These are phyloP conservation scores for Lepidochitona cinerea DNA, from an alignment of 2,888 invertebrate species.

Conservation along the genomic window DNA sequence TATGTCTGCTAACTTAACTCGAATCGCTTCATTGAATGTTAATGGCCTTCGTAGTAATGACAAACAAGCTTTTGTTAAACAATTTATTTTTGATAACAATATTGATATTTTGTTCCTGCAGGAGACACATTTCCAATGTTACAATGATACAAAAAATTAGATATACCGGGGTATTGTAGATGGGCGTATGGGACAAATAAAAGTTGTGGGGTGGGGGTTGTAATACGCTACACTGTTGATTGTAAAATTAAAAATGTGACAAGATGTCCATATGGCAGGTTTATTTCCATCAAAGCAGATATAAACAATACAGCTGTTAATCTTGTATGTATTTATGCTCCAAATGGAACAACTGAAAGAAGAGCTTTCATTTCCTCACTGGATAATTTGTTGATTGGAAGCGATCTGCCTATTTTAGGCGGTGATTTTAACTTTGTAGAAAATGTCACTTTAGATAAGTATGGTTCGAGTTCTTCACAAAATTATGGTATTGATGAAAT, in stretches of 20 bases:
- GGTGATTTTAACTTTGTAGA: slow-evolving; percentile 28
- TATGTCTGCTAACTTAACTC: no score
- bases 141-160: not conserved
- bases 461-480: slow-evolving; percentile 19
- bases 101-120: not conserved
- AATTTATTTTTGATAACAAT: no score
- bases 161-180: not conserved
- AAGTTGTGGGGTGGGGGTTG: not conserved
- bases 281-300: not conserved
- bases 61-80: no score
- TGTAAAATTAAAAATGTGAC: no score
- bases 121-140: not conserved
- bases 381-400: not conserved
- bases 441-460: slow-evolving; percentile 16
- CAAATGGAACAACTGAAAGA: not conserved
- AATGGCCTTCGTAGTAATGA: no score
- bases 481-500: not conserved
- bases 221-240: not conserved
- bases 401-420: slow-evolving; percentile 10
- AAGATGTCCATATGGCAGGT: not conserved
- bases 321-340: not conserved
- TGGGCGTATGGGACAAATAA: not conserved
- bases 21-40: no score
- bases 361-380: not conserved
- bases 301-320: not conserved